These are phyloP conservation scores for Bemisia tabaci DNA, from an alignment of 1,140 invertebrate genomes.

Conservation along the genomic window DNA sequence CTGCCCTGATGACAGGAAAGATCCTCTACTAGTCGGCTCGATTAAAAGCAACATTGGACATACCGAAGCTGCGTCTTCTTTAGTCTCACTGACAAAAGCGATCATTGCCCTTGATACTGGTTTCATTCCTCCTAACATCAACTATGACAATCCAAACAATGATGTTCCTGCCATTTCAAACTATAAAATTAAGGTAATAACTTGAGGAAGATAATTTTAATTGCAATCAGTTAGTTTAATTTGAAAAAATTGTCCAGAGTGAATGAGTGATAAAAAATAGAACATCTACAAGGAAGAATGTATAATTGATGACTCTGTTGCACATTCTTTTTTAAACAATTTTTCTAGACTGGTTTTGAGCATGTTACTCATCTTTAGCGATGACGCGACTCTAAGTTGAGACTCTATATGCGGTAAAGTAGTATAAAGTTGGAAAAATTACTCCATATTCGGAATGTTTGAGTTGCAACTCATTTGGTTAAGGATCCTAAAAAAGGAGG, in stretches of 20 bases:
- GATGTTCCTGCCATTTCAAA: constrained; percentile 39
- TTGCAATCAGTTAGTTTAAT: too few species aligned
- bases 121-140: constrained; percentile 24
- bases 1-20: constrained; percentile 16
- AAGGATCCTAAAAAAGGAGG: too few species aligned
- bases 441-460: too few species aligned
- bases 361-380: too few species aligned
- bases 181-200: constrained; percentile 30
- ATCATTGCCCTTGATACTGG: constrained; percentile 21
- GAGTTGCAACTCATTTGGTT: too few species aligned
- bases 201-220: constrained; percentile 8
- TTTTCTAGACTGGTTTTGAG: too few species aligned
- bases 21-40: constrained; percentile 55
- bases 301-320: neutral
- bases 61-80: constrained; percentile 48
- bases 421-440: too few species aligned
- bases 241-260: too few species aligned
- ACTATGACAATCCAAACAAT: constrained; percentile 25
- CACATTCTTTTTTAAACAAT: neutral
- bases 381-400: too few species aligned
- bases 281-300: neutral
- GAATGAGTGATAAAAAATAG: too few species aligned
- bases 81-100: constrained; percentile 43
- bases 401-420: too few species aligned
- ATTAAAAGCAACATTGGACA: constrained; percentile 68